Percentiles rank a stretch among this genome's conserved stretches.
Evolutionary conservation across 2,113 vertebrate genomes (phyloP).

Genomic region (Otis tarda): DNA sequence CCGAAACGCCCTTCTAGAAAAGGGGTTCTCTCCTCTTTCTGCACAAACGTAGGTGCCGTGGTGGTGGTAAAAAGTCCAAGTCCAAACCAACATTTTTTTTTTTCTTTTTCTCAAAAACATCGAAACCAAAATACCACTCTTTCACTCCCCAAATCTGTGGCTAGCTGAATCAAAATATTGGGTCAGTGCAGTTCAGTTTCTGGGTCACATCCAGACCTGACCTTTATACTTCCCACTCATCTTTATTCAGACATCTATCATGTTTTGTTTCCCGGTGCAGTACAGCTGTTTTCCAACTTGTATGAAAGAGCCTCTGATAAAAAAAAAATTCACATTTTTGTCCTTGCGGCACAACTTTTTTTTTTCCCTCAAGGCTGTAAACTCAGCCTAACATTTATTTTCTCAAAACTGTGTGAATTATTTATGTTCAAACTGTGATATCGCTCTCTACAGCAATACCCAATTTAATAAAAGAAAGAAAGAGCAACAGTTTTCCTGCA

Average conservation of each 20-base stretch:
- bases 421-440: not conserved
- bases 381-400: not conserved
- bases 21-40: not conserved
- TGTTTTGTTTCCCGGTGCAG: not conserved
- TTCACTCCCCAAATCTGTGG: no score
- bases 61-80: not conserved
- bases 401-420: not conserved
- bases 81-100: not conserved
- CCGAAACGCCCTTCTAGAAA: fast-evolving
- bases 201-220: not conserved
- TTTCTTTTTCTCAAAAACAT: no score
- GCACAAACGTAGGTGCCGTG: not conserved
- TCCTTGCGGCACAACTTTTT: not conserved
- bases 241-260: not conserved
- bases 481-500: fast-evolving
- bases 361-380: not conserved
- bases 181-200: not conserved
- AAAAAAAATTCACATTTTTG: not conserved
- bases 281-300: not conserved
- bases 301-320: not conserved
- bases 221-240: not conserved
- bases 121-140: not conserved
- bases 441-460: not conserved
- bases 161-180: not conserved
- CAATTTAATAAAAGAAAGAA: not conserved